phyloP scores from a whole-genome alignment of 2,113 vertebrate species.

The Tricholaema leucomelas region DNA sequence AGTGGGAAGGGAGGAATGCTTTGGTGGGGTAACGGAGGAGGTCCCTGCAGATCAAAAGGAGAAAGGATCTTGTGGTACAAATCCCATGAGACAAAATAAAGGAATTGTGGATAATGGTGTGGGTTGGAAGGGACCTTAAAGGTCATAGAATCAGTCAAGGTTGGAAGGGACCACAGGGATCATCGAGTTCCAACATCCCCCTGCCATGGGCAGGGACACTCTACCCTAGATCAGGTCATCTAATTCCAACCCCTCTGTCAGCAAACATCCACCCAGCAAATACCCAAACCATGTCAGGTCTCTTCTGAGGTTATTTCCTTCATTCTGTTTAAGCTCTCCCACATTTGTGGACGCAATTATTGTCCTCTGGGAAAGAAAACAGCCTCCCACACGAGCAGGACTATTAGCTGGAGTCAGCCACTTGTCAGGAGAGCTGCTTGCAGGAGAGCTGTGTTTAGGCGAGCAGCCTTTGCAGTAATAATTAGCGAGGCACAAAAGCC shows the following conservation, averaged over 20 bases:
- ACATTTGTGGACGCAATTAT: not conserved
- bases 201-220: too few relatives aligned
- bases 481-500: not conserved
- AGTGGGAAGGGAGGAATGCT: not conserved
- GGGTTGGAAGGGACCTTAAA: too few relatives aligned
- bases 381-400: not conserved
- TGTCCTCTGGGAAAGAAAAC: not conserved
- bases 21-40: not conserved
- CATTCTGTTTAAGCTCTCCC: not conserved
- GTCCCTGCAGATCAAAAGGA: not conserved
- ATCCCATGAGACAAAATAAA: not conserved
- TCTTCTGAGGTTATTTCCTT: not conserved
- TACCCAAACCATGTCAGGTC: not conserved
- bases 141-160: too few relatives aligned
- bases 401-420: not conserved
- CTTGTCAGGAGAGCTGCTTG: conserved; percentile 46
- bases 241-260: too few relatives aligned
- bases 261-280: not conserved
- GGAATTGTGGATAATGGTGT: too few relatives aligned
- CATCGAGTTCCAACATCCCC: too few relatives aligned
- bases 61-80: not conserved
- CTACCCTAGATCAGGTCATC: too few relatives aligned
- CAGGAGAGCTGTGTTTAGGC: conserved; percentile 14
- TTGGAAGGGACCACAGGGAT: too few relatives aligned
- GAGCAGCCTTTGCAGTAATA: not conserved